These are phyloP conservation scores for Lepetodrilus schrolli DNA, from an alignment of 2,888 invertebrate genomes.

Conservation along the genomic window DNA sequence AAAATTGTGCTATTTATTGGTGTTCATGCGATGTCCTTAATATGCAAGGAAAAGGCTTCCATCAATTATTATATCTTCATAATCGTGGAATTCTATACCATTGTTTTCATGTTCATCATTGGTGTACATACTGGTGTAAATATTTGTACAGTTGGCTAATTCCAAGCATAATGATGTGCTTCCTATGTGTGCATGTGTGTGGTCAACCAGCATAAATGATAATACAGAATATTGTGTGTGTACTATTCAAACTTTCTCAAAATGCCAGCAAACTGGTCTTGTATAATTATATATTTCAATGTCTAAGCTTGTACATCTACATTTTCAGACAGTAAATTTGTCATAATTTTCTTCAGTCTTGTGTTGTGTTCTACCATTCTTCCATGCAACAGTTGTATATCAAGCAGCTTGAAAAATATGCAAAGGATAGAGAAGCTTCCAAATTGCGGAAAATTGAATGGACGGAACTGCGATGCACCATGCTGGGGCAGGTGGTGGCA, in stretches of 20 bases:
- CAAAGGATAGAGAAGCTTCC: too few relatives aligned
- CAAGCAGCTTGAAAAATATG: too few relatives aligned
- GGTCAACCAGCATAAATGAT: background rate
- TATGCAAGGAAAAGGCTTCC: slow-evolving; percentile 17
- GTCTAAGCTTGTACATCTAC: slow-evolving; percentile 6
- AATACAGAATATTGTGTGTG: too few relatives aligned
- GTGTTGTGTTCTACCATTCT: background rate
- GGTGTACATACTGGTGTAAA: slow-evolving; percentile 6
- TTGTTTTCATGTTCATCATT: background rate
- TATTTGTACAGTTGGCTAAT: background rate
- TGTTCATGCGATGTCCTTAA: background rate
- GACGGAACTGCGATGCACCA: too few relatives aligned
- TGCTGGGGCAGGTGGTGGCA: too few relatives aligned
- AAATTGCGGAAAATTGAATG: too few relatives aligned
- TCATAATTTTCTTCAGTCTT: slow-evolving; percentile 3
- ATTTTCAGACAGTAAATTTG: slow-evolving; percentile 22
- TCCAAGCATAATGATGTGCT: slow-evolving; percentile 5
- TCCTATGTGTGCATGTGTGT: background rate
- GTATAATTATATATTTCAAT: slow-evolving; percentile 3
- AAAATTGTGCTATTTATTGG: slow-evolving; percentile 19
- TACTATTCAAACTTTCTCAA: slow-evolving; percentile 8
- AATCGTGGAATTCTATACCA: background rate
- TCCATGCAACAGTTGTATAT: too few relatives aligned
- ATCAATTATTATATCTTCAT: background rate
- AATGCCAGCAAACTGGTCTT: background rate